These are phyloP conservation scores for Corythornis cristatus DNA, from an alignment of 2,113 vertebrate genomes.

Conservation along the genomic window DNA sequence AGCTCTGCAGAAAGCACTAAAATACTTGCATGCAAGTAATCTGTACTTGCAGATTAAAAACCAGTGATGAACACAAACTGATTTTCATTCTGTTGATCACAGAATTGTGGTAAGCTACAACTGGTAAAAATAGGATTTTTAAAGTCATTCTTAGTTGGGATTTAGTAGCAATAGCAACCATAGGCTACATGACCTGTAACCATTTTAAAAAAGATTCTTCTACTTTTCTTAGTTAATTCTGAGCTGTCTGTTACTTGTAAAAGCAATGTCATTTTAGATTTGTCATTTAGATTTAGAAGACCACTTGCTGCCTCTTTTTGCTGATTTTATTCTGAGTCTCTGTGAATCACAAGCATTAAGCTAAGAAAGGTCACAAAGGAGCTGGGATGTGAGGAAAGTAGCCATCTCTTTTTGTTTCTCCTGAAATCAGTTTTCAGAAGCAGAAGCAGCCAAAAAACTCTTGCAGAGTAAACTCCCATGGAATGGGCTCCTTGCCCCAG, in stretches of 20 bases:
- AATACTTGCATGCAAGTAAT: not conserved
- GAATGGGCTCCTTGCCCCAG: not conserved
- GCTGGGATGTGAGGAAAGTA: not conserved
- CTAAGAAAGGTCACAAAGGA: not conserved
- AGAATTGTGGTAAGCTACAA: too few species aligned
- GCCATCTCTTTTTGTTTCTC: not conserved
- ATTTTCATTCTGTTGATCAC: too few species aligned
- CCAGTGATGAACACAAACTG: too few species aligned
- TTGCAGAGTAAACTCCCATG: not conserved
- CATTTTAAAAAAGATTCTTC: not conserved
- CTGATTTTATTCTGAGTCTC: not conserved
- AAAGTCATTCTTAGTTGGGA: not conserved
- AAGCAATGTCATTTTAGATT: not conserved
- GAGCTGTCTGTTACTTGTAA: not conserved
- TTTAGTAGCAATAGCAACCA: not conserved
- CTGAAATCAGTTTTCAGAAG: slow-evolving; percentile 6
- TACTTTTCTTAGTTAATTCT: not conserved
- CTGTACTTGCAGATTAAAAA: not conserved
- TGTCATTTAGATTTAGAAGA: not conserved
- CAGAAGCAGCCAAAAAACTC: not conserved
- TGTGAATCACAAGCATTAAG: not conserved
- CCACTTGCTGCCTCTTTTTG: not conserved
- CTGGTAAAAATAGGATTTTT: not conserved
- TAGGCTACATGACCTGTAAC: not conserved
- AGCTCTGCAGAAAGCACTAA: not conserved